Evolutionary conservation across 2,113 vertebrate species (phyloP), one percentile per base, ranked within the genome.

Genomic region (Agapornis roseicollis): DNA sequence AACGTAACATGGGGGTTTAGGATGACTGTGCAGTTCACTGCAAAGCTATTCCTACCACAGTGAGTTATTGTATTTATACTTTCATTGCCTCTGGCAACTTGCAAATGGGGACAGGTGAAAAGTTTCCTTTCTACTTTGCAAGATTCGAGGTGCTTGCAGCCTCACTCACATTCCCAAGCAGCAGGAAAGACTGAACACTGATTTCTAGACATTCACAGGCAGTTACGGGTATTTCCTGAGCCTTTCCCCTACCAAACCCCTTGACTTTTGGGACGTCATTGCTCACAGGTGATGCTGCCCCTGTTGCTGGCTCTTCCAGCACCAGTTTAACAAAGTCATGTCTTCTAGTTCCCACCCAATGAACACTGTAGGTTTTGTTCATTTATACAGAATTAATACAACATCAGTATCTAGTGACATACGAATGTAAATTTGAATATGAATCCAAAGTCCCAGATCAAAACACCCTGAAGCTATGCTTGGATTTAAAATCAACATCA

Each of bases 1-100:
- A 80, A 85, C 29, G 24, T n/a, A 73, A 79, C 55, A 63, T 1
- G 18, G 60, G 65, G 49, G 14, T 41, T 65, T 70, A 64, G 79
- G 71, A 76, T 71, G 88, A 84, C 3, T 4, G n/a, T 76, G 89
- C 80, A 90, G 85, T 84, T 94, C 96, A 79, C 60, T 88, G 85
- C 77, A 93, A 88, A 95, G 69, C 88, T 79, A 27, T 63, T 76
- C 88, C 91, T 93, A 88, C 93, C 79, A 49, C 88, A 81, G n/a
- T 80, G 90, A 93, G 65, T 83, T 85, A 76, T 24, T 85, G 63
- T 55, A 55, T 89, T 96, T 93, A 70, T n/a, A 37, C 19, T 89
- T 91, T 25, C 65, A 84, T 29, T 84, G 85, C 65, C 56, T 77
- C 78, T 85, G 84, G 74, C 72, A 89, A 73, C 74, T 83, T 71